Percentiles rank a stretch among this genome's conserved stretches.
Conservation (phyloP, 2,113 vertebrate genomes). For the Sisor rabdophorus region DNA sequence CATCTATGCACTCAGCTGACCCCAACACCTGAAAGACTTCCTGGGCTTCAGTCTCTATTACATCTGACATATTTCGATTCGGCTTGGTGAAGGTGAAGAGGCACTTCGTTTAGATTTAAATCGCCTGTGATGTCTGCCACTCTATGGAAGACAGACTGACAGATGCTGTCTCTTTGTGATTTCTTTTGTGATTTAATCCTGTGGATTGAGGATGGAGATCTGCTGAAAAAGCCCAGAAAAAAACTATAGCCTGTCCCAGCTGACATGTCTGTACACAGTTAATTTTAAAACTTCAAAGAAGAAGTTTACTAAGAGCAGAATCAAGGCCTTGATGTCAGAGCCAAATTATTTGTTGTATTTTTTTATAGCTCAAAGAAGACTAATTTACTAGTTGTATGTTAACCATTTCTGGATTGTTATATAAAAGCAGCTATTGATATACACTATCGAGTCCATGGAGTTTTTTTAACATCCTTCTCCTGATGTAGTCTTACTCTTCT, state of each 20-base stretch:
- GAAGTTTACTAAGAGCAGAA: not conserved
- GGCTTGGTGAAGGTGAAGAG: not conserved
- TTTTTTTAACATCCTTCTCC: too few species aligned
- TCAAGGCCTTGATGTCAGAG: not conserved
- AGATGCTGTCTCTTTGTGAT: slow-evolving; percentile 25
- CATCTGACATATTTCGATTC: not conserved
- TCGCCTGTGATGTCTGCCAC: slow-evolving; percentile 33
- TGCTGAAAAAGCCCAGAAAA: not conserved
- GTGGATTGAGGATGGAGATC: slow-evolving; percentile 21
- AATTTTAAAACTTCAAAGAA: not conserved
- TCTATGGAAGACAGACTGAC: slow-evolving; percentile 35
- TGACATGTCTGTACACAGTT: not conserved
- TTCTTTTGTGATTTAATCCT: slow-evolving; percentile 18
- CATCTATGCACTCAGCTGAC: slow-evolving; percentile 21
- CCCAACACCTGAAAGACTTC: slow-evolving; percentile 17
- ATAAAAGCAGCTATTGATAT: not conserved
- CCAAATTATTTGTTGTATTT: not conserved
- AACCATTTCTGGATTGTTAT: not conserved
- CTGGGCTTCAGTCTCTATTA: not conserved
- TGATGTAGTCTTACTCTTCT: too few species aligned
- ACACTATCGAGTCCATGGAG: too few species aligned
- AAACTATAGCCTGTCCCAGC: not conserved
- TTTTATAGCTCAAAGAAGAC: not conserved
- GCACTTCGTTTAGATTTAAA: slow-evolving; percentile 23
- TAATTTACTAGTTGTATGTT: not conserved